Percentiles rank a stretch among this genome's conserved stretches.
phyloP scores from a whole-genome alignment of 2,797 vertebrate genomes.

The Notoglanidium macrostoma region DNA sequence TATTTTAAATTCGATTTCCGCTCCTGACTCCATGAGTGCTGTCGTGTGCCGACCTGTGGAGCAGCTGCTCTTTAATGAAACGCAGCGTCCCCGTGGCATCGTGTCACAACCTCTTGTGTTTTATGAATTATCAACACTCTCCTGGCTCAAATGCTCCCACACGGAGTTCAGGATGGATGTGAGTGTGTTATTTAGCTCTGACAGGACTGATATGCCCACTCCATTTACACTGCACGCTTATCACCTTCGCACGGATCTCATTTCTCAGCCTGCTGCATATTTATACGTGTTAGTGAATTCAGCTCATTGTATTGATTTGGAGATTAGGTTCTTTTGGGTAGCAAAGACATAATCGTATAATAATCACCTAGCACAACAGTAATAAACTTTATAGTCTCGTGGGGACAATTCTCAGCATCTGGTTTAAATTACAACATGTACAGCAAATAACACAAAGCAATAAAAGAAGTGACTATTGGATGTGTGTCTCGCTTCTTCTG shows the following conservation, averaged over 20 bases:
- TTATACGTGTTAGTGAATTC: background rate
- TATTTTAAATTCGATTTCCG: conserved; percentile 64
- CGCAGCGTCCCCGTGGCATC: background rate
- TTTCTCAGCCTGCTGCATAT: background rate
- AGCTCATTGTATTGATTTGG: background rate
- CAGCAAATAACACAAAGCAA: background rate
- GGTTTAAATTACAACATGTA: background rate
- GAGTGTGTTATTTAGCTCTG: background rate
- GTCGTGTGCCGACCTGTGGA: conserved; percentile 39
- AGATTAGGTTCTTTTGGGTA: background rate
- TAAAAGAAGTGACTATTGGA: background rate
- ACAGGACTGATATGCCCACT: background rate
- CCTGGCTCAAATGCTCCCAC: conserved; percentile 37
- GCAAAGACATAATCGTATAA: background rate
- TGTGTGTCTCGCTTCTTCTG: no score
- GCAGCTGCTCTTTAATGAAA: conserved; percentile 34
- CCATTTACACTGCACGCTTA: background rate
- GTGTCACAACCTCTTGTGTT: conserved; percentile 14
- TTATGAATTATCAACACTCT: conserved; percentile 27
- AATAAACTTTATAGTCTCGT: background rate
- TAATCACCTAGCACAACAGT: background rate
- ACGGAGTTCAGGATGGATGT: conserved; percentile 16
- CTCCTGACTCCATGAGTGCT: conserved; percentile 14
- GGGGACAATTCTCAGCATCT: background rate
- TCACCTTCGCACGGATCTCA: background rate